phyloP scores from a whole-genome alignment of 2,113 vertebrate species.

The Ariopsis seemanni region DNA sequence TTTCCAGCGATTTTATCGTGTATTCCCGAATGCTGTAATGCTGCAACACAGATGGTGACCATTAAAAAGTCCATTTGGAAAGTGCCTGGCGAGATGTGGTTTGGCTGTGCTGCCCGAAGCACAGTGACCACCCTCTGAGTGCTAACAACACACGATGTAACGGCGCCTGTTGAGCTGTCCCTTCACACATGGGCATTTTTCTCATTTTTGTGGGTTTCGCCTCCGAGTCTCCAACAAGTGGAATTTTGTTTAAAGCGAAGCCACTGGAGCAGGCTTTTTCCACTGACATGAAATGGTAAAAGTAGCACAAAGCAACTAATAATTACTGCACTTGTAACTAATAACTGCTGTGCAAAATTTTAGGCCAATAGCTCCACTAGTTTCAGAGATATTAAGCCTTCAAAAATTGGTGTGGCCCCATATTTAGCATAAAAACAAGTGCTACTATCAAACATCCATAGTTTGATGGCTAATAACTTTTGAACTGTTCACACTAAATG shows the following conservation, averaged over 20 bases:
- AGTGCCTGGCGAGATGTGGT: neutral
- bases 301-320: too few species aligned
- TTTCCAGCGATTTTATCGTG: neutral
- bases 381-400: too few species aligned
- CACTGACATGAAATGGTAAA: too few species aligned
- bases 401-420: too few species aligned
- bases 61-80: neutral
- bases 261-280: neutral
- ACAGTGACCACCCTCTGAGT: conserved; percentile 13
- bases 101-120: neutral
- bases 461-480: too few species aligned
- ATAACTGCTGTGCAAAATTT: too few species aligned
- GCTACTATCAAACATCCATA: too few species aligned
- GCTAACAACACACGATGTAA: conserved; percentile 20
- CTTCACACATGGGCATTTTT: conserved; percentile 18
- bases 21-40: neutral
- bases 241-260: neutral
- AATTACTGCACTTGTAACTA: too few species aligned
- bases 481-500: too few species aligned
- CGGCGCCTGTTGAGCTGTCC: neutral
- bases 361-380: too few species aligned
- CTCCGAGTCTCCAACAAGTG: neutral
- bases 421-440: too few species aligned
- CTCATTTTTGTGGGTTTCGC: neutral
- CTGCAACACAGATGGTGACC: neutral